Percentiles rank a stretch among this genome's conserved stretches.
Conservation (phyloP, 2,797 vertebrate genomes). For the Catharus ustulatus region DNA sequence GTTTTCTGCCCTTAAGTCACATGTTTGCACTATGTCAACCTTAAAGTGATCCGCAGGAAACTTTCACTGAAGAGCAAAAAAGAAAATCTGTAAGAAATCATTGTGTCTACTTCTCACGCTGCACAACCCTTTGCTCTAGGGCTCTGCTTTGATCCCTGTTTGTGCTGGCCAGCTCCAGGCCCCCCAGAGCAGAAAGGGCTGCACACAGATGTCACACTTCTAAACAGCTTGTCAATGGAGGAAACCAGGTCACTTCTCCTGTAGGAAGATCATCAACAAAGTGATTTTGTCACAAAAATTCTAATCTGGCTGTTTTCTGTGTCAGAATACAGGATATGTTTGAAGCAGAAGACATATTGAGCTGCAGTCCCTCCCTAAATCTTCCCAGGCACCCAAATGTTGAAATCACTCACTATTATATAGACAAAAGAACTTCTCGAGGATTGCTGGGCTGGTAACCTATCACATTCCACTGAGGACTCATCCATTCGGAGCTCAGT, state of each 20-base stretch:
- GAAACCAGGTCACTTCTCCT: not conserved
- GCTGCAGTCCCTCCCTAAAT: not conserved
- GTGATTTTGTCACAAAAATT: not conserved
- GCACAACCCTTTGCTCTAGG: not conserved
- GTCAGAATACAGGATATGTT: accelerated
- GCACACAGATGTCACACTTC: not conserved
- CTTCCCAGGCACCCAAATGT: not conserved
- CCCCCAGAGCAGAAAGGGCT: not conserved
- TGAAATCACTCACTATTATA: not conserved
- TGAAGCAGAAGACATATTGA: not conserved
- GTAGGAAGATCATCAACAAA: not conserved
- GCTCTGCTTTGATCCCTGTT: slow-evolving; percentile 14
- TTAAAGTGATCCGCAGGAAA: not conserved
- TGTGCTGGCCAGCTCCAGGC: not conserved
- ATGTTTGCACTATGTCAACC: not conserved
- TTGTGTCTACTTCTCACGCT: not conserved
- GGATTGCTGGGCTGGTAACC: not conserved
- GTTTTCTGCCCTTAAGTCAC: not conserved
- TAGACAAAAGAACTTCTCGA: not conserved
- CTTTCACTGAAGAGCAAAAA: not conserved
- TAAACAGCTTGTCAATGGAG: not conserved
- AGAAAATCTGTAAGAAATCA: not conserved
- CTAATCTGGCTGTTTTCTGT: not conserved
- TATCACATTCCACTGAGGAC: not conserved
- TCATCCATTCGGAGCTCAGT: not conserved